phyloP scores from a whole-genome alignment of 1,140 invertebrate species.

The Camponotus pennsylvanicus region DNA sequence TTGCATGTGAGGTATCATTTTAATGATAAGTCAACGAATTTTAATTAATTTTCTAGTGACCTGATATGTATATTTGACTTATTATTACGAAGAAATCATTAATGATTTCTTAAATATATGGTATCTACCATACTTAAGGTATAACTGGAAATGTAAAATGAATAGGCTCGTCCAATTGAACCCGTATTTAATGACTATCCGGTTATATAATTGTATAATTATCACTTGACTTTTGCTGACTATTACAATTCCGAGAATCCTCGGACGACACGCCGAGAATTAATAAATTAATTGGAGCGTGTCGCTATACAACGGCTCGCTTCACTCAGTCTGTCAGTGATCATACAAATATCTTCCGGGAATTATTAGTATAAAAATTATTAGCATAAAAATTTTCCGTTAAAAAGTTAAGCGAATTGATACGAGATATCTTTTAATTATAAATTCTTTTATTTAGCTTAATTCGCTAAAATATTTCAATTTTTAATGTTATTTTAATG shows the following conservation, averaged over 20 bases:
- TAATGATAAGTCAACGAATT: not conserved
- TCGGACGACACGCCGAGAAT: slow-evolving; percentile 8
- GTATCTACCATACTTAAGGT: not conserved
- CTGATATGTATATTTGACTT: not conserved
- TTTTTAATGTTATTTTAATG: not conserved
- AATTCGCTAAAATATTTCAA: not conserved
- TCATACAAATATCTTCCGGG: slow-evolving; percentile 5
- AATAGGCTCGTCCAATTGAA: not conserved
- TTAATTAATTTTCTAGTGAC: slow-evolving; percentile 13
- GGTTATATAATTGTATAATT: slow-evolving; percentile 77
- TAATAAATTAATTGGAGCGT: slow-evolving; percentile 47
- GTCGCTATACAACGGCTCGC: not conserved
- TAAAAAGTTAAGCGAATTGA: not conserved
- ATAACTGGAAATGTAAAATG: not conserved
- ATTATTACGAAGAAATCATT: not conserved
- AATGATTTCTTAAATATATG: not conserved
- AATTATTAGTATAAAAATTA: not conserved
- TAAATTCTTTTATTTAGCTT: too few relatives aligned
- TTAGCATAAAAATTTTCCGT: not conserved
- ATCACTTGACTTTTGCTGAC: slow-evolving; percentile 70
- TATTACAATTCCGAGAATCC: slow-evolving; percentile 69
- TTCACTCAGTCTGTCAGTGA: not conserved
- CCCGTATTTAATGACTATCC: slow-evolving; percentile 65
- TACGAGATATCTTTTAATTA: not conserved
- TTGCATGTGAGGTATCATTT: not conserved